Evolutionary conservation across 2,888 invertebrate species (phyloP).

Genomic region (Corythucha ciliata): DNA sequence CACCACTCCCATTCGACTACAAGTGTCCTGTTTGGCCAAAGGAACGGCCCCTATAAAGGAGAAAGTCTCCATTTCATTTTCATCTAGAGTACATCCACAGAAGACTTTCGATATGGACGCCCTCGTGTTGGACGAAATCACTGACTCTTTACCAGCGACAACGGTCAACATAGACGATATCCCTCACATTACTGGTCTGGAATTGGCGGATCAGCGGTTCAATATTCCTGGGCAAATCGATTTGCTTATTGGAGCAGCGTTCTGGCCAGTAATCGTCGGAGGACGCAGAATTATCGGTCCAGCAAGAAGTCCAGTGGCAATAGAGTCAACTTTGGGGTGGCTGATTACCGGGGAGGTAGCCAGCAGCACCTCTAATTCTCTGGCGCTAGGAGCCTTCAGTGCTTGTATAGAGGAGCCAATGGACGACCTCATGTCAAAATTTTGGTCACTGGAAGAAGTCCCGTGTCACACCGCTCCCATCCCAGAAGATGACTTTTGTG

Average conservation of each 20-base stretch:
- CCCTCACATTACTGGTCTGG: constrained; percentile 1
- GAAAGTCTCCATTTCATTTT: not conserved
- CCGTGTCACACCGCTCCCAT: not conserved
- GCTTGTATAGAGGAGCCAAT: not conserved
- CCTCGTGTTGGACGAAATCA: not conserved
- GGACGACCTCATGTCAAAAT: not conserved
- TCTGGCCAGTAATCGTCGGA: not conserved
- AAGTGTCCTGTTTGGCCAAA: constrained; percentile 7
- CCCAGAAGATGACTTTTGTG: not conserved
- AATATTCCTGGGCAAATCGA: constrained; percentile 2
- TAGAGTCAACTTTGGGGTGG: not conserved
- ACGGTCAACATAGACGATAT: not conserved
- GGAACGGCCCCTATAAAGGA: not conserved
- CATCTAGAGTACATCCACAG: not conserved
- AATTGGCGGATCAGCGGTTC: constrained; percentile 8
- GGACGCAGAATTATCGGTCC: not conserved
- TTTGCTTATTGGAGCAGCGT: not conserved
- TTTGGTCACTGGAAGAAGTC: not conserved
- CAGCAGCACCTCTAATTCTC: too few relatives aligned
- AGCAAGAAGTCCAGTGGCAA: not conserved
- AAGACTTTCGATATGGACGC: not conserved
- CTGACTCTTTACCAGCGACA: not conserved
- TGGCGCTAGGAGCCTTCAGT: too few relatives aligned
- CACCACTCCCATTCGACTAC: too few relatives aligned
- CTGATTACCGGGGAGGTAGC: not conserved